Conservation (phyloP, 35 echinoderm and acorn worm genomes). For the Nesometra sesokonis region DNA sequence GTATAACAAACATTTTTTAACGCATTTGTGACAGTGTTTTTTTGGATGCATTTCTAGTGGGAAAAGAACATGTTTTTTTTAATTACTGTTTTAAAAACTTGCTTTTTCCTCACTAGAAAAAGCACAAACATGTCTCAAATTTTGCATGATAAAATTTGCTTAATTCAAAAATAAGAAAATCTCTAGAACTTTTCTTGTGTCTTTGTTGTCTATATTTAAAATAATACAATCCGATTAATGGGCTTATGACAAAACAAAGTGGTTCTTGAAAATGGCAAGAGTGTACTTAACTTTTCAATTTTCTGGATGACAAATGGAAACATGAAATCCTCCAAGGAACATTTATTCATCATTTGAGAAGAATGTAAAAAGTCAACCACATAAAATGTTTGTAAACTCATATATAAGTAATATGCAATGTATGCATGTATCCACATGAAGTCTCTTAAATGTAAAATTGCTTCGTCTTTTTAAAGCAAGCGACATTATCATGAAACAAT, state of each 20-base stretch:
- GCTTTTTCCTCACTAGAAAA: no score
- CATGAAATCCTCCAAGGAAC: background rate
- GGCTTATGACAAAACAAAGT: background rate
- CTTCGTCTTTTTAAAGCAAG: background rate
- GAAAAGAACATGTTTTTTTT: no score
- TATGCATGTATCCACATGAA: background rate
- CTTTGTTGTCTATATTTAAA: background rate
- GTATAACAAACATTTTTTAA: no score
- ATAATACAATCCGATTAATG: background rate
- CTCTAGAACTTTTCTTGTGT: background rate
- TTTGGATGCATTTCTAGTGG: no score
- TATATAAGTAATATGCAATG: background rate
- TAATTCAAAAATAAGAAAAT: no score
- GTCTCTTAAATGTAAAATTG: background rate
- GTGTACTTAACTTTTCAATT: background rate
- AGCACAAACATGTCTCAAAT: no score
- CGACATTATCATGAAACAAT: no score
- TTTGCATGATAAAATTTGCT: no score
- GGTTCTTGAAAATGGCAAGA: background rate
- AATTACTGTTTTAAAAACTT: no score
- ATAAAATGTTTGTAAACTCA: background rate
- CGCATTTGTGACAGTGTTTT: no score
- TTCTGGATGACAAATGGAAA: background rate
- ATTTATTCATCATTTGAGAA: background rate
- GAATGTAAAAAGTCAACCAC: background rate